phyloP scores from a whole-genome alignment of 2,113 vertebrate genomes.

The Chascanopsetta lugubris region DNA sequence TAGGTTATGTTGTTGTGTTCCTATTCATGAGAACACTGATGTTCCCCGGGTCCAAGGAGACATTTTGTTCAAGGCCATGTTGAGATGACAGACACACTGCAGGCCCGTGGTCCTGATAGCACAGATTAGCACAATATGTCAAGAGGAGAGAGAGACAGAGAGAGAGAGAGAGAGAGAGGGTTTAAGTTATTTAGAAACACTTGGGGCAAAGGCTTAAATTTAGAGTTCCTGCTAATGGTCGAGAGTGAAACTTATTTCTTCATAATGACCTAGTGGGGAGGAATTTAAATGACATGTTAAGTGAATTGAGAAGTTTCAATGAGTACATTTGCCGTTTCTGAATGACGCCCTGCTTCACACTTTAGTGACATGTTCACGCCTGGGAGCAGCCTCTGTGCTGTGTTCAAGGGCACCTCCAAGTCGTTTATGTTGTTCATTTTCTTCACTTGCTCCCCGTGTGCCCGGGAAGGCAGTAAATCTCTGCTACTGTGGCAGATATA shows the following conservation, averaged over 20 bases:
- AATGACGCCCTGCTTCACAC: constrained; percentile 56
- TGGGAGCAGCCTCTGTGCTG: constrained; percentile 40
- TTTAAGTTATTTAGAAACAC: not conserved
- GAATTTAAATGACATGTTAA: not conserved
- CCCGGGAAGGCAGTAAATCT: constrained; percentile 45
- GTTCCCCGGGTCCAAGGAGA: constrained; percentile 69
- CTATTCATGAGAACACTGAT: constrained; percentile 69
- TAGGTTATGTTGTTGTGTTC: constrained; percentile 77
- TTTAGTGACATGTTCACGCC: constrained; percentile 59
- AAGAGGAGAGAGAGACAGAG: constrained; percentile 8
- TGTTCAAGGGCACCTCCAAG: constrained; percentile 60
- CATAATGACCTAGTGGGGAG: not conserved
- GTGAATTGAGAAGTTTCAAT: not conserved
- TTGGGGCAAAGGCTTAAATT: not conserved
- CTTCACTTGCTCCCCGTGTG: constrained; percentile 49
- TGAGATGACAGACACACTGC: constrained; percentile 58
- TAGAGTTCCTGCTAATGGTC: not conserved
- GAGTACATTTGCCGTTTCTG: constrained; percentile 41
- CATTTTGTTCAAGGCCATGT: constrained; percentile 75
- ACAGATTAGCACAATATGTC: constrained; percentile 59
- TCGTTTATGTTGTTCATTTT: constrained; percentile 47
- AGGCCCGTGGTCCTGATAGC: constrained; percentile 62
- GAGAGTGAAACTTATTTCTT: not conserved
- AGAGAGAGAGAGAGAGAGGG: not conserved
- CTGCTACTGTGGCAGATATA: constrained; percentile 48